Conservation (phyloP, 2,888 invertebrate species). For the Laspeyria flexula region DNA sequence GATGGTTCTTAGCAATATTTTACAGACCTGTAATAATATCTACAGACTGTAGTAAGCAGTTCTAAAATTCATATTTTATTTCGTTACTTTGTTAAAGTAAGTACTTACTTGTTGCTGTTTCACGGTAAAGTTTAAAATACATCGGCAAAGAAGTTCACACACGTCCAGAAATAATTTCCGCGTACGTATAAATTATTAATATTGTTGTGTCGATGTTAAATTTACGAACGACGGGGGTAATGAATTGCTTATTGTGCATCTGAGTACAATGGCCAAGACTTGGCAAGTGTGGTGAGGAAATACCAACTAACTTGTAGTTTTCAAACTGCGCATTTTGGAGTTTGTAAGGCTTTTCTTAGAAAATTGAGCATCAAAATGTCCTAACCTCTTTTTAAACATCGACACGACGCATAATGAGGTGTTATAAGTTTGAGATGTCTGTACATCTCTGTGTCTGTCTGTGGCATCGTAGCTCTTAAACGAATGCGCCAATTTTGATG, state of each 20-base stretch:
- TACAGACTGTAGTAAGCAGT: no score
- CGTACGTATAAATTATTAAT: conserved; percentile 31
- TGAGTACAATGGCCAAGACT: not conserved
- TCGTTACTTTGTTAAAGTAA: no score
- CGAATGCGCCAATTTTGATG: no score
- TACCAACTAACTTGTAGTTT: not conserved
- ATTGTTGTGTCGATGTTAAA: conserved; percentile 45
- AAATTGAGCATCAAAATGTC: not conserved
- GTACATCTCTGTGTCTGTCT: no score
- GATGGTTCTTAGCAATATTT: no score
- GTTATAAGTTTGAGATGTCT: no score
- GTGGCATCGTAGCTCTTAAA: no score
- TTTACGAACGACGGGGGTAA: conserved; percentile 51
- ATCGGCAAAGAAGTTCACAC: not conserved
- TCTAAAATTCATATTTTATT: no score
- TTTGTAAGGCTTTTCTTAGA: not conserved
- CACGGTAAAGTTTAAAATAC: not conserved
- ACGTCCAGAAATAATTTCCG: conserved; percentile 21
- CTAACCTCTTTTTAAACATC: no score
- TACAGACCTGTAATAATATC: no score
- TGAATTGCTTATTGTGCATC: conserved; percentile 64
- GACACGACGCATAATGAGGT: no score
- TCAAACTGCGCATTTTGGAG: not conserved
- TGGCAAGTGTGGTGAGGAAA: conserved; percentile 3
- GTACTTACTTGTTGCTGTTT: no score